Evolutionary conservation across 2,113 vertebrate genomes (phyloP).

Genomic region (Gasterosteus aculeatus): DNA sequence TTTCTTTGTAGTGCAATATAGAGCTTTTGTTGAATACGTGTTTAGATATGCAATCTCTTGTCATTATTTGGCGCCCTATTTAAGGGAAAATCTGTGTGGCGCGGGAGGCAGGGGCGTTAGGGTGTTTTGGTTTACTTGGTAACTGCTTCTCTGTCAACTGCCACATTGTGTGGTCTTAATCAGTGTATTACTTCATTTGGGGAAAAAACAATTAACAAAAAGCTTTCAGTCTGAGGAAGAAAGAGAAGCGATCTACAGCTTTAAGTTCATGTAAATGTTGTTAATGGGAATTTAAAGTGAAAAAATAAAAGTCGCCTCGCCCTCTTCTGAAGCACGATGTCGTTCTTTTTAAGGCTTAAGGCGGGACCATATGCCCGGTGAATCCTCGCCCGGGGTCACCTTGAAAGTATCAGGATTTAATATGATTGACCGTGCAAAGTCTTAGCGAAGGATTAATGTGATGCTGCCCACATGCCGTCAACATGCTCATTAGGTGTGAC

Average conservation of each 20-base stretch:
- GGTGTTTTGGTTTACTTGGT: slow-evolving; percentile 40
- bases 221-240: slow-evolving; percentile 8
- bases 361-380: slow-evolving; percentile 56
- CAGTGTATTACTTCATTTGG: slow-evolving; percentile 16
- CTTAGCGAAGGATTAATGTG: slow-evolving; percentile 73
- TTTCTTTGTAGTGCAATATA: no score
- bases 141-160: slow-evolving; percentile 6
- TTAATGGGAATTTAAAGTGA: slow-evolving; percentile 57
- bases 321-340: slow-evolving; percentile 3
- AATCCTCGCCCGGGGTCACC: slow-evolving; percentile 69
- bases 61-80: slow-evolving; percentile 47
- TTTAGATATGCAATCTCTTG: slow-evolving; percentile 35
- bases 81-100: slow-evolving; percentile 55
- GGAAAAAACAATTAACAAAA: slow-evolving; percentile 44
- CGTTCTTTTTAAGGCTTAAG: slow-evolving; percentile 54
- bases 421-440: slow-evolving; percentile 66
- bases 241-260: slow-evolving; percentile 11
- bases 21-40: background rate
- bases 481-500: slow-evolving; percentile 58
- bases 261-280: slow-evolving; percentile 26
- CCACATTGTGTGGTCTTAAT: slow-evolving; percentile 47
- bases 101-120: slow-evolving; percentile 8
- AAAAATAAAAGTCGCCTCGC: slow-evolving; percentile 48
- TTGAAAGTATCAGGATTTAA: slow-evolving; percentile 76
- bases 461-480: slow-evolving; percentile 60